Conservation (phyloP, 2,797 vertebrate genomes). For the Sphaeramia orbicularis region DNA sequence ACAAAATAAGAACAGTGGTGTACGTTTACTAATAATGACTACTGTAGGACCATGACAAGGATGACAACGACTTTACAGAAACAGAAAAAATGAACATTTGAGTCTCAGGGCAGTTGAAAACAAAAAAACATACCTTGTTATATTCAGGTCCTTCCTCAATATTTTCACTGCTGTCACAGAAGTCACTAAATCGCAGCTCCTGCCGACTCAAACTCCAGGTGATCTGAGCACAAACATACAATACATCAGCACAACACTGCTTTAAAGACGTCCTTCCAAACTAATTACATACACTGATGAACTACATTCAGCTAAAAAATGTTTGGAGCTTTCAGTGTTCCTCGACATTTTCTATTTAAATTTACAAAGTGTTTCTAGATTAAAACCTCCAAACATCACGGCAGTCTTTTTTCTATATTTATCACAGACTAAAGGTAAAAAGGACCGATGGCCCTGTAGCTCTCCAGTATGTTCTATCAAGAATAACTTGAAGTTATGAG, state of each 20-base stretch:
- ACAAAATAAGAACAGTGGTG: background rate
- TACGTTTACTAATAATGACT: too few species aligned
- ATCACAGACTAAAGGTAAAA: too few species aligned
- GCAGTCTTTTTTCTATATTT: background rate
- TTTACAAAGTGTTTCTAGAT: too few species aligned
- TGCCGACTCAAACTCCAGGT: slow-evolving; percentile 80
- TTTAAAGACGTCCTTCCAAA: background rate
- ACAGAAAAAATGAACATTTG: background rate
- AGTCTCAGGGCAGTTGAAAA: background rate
- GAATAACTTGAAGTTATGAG: too few species aligned
- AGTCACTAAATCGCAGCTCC: slow-evolving; percentile 88
- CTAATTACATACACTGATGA: too few species aligned
- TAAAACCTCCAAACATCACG: background rate
- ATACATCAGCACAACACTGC: background rate
- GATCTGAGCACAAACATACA: slow-evolving; percentile 67
- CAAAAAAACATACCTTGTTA: slow-evolving; percentile 87
- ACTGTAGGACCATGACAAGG: too few species aligned
- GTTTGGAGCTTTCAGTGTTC: too few species aligned
- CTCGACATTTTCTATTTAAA: too few species aligned
- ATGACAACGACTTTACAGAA: too few species aligned
- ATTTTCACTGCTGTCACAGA: slow-evolving; percentile 83
- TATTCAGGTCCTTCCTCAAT: slow-evolving; percentile 90
- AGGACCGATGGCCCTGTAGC: too few species aligned
- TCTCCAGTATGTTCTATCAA: too few species aligned
- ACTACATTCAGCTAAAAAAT: too few species aligned